A percentile compares a stretch with the other conserved stretches of the same genome.
Evolutionary conservation across 2,113 vertebrate genomes (phyloP).

Genomic region (Rafetus swinhoei): DNA sequence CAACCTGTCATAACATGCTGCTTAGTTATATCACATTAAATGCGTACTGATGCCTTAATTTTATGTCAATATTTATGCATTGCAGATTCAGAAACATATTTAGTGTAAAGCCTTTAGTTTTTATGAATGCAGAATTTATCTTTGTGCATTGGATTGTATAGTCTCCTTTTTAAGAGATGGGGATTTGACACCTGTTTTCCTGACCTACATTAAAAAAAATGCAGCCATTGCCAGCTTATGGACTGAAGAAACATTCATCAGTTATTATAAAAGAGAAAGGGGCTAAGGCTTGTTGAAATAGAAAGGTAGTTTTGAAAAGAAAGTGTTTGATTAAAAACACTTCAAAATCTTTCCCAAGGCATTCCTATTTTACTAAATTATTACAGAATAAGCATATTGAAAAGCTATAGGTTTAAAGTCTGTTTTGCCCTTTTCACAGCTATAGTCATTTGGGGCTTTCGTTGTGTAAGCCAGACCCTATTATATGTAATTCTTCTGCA

Average conservation of each 20-base stretch:
- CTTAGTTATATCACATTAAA: conserved; percentile 17
- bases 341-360: background rate
- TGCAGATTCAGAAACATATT: background rate
- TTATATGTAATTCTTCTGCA: background rate
- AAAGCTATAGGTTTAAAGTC: background rate
- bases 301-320: background rate
- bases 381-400: background rate
- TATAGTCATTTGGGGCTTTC: background rate
- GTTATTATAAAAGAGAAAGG: background rate
- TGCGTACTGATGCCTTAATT: conserved; percentile 9
- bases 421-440: background rate
- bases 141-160: background rate
- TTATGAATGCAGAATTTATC: background rate
- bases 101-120: background rate
- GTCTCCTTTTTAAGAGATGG: background rate
- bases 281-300: background rate
- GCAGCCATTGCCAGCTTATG: background rate
- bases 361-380: background rate
- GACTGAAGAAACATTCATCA: background rate
- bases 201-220: background rate
- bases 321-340: background rate
- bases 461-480: background rate
- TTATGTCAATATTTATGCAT: conserved; percentile 10
- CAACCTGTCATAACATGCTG: conserved; percentile 43
- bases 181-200: background rate